Conservation (phyloP, 1,140 invertebrate species). For the Leptoteleia sp. region DNA sequence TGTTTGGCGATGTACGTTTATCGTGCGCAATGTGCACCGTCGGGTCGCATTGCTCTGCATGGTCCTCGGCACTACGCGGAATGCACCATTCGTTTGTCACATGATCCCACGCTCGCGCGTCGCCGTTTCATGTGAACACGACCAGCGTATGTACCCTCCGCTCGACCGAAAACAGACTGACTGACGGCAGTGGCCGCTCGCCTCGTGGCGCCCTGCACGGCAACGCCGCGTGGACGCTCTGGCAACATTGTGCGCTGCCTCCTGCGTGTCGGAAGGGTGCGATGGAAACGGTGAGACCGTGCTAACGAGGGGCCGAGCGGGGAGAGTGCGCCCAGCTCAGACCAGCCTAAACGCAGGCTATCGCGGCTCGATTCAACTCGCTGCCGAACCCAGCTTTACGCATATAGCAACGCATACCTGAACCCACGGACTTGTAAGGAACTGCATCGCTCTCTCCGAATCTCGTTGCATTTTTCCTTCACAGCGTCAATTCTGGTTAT, state of each 20-base stretch:
- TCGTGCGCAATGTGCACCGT: no score
- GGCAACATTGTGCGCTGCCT: slow-evolving; percentile 28
- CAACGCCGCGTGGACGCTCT: slow-evolving; percentile 61
- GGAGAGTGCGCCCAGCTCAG: neutral
- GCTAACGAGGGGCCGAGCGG: neutral
- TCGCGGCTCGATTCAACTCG: slow-evolving; percentile 8
- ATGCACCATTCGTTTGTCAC: slow-evolving; percentile 64
- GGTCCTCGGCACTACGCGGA: slow-evolving; percentile 47
- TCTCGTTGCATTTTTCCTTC: no score
- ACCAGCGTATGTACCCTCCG: slow-evolving; percentile 56
- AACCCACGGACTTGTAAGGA: neutral
- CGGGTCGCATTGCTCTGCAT: slow-evolving; percentile 5
- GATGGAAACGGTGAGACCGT: slow-evolving; percentile 17
- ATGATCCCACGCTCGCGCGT: slow-evolving; percentile 70
- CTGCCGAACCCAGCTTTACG: slow-evolving; percentile 14
- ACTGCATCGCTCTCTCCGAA: neutral
- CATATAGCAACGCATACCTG: slow-evolving; percentile 15
- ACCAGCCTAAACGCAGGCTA: slow-evolving; percentile 4
- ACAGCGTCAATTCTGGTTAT: no score
- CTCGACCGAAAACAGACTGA: slow-evolving; percentile 72
- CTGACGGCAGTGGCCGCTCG: slow-evolving; percentile 60
- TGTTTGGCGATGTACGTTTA: slow-evolving; percentile 48
- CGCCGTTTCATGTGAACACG: slow-evolving; percentile 17
- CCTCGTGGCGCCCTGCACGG: slow-evolving; percentile 68
- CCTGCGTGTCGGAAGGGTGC: slow-evolving; percentile 5